These are phyloP conservation scores for Clunio marinus DNA, from an alignment of 2,888 invertebrate genomes.

Conservation along the genomic window DNA sequence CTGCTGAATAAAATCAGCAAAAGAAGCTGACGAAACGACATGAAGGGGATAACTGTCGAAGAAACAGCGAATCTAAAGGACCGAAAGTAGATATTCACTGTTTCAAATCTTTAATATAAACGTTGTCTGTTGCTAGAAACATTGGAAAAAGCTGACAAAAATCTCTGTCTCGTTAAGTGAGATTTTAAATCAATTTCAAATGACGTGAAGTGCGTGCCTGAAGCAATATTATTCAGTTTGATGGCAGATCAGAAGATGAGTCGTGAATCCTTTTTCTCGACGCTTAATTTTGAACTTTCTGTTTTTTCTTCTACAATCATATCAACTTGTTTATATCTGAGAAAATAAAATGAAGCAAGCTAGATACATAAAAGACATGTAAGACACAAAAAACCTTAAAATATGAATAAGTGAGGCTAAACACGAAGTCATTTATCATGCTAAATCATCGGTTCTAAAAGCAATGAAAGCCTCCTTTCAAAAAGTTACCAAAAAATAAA, in stretches of 20 bases:
- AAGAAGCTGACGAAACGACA: too few species aligned
- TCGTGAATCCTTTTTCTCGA: slow-evolving; percentile 5
- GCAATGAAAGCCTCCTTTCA: neutral
- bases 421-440: slow-evolving; percentile 27
- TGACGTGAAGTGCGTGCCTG: slow-evolving; percentile 7
- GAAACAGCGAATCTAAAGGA: neutral
- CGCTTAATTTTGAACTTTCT: neutral
- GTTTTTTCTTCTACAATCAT: too few species aligned
- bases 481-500: neutral
- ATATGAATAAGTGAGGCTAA: slow-evolving; percentile 7
- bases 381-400: slow-evolving; percentile 2
- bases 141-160: too few species aligned
- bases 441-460: neutral
- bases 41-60: too few species aligned
- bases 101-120: too few species aligned
- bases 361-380: neutral
- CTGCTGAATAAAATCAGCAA: too few species aligned
- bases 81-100: too few species aligned
- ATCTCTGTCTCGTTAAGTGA: slow-evolving; percentile 7
- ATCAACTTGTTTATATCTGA: too few species aligned
- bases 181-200: slow-evolving; percentile 23
- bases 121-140: too few species aligned
- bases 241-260: neutral
- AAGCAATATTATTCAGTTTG: slow-evolving; percentile 4
- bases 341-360: too few species aligned